Base-by-base conservation (phyloP, 53 echinoderm and acorn worm species). In the Henricia sp. region DNA sequence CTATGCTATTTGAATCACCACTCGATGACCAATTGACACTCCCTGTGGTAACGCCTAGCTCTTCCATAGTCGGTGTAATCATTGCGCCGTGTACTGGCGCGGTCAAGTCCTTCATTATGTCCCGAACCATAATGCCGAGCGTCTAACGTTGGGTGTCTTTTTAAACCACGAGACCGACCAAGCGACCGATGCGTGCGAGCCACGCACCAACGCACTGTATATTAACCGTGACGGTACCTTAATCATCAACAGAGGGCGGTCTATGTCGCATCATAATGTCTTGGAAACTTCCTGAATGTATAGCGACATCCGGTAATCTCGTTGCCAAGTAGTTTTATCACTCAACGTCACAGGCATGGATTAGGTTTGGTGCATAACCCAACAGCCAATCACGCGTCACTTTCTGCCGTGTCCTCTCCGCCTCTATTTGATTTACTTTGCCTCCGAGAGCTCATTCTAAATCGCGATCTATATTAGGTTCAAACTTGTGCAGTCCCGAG, bases 241-340 rank as follows among this genome's bases (percentile, higher is more conserved):
- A 62, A 50, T 80, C 34, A 63, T 46, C 80, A 64, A 24, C 33
- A 80, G 80, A 80, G 80, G 80, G 80, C 80, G 80, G 80, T 32
- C 80, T 80, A 64, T 63, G 62, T 80, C 64, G n/a, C 28, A 62
- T 80, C 63, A 46, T 35, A 46, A 44, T 44, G 25, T 39, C 67
- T 21, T n/a, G n/a, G n/a, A n/a, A 38, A 17, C 39, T 38, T 17
- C 20, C 62, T 16, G 62, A 34, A 60, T 60, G 32, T 32, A 13
- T 29, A 32, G 14, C 33, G 62, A 32, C 62, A 60, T 60, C 62
- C 33, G 62, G 6, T 27, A 28, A 60, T 28, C 33, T 60, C 29
- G 13, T 27, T 56, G 13, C 56, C 28, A 29, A 11, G 6, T 33
- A 30, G 30, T 60, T 32, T 60, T 32, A 60, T 60, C n/a, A n/a